These are phyloP conservation scores for Oryzias dopingdopingensis DNA, from an alignment of 2,797 vertebrate species.

Conservation along the genomic window DNA sequence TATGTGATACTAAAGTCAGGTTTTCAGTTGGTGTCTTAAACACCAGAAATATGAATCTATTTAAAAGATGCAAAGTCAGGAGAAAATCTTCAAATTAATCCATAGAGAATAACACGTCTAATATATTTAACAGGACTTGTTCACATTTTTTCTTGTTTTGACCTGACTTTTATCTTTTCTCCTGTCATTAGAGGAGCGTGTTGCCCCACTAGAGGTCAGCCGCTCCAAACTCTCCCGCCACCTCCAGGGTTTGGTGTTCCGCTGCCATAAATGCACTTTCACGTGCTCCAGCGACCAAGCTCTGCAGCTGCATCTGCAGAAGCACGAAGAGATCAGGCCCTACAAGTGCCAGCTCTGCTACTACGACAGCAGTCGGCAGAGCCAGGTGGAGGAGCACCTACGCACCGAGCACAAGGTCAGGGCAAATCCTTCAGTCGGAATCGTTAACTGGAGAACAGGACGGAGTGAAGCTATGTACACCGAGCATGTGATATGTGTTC, in stretches of 20 bases:
- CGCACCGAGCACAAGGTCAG: conserved; percentile 95
- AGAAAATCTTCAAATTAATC: no score
- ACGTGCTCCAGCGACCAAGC: conserved; percentile 95
- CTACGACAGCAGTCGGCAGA: conserved; percentile 90
- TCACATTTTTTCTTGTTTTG: no score
- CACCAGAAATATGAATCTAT: no score
- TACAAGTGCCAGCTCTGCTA: conserved; percentile 99
- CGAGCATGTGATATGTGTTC: no score
- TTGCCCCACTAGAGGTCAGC: conserved; percentile 95
- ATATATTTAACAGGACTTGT: no score
- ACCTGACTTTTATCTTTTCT: not conserved
- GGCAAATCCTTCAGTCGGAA: no score
- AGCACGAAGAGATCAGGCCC: conserved; percentile 93
- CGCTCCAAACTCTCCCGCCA: conserved; percentile 96
- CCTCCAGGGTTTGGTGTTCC: conserved; percentile 94
- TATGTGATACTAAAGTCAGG: no score
- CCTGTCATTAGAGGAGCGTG: conserved; percentile 87
- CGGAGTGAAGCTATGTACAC: no score
- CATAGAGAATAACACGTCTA: no score
- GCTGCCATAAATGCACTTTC: conserved; percentile 98
- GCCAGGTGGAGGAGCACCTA: conserved; percentile 92
- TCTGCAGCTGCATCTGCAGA: conserved; percentile 94
- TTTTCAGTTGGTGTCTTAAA: no score
- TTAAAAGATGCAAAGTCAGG: no score
- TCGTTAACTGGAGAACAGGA: no score